These are phyloP conservation scores for Chinchilla lanigera DNA, from an alignment of 2,113 vertebrate genomes.

Conservation along the genomic window DNA sequence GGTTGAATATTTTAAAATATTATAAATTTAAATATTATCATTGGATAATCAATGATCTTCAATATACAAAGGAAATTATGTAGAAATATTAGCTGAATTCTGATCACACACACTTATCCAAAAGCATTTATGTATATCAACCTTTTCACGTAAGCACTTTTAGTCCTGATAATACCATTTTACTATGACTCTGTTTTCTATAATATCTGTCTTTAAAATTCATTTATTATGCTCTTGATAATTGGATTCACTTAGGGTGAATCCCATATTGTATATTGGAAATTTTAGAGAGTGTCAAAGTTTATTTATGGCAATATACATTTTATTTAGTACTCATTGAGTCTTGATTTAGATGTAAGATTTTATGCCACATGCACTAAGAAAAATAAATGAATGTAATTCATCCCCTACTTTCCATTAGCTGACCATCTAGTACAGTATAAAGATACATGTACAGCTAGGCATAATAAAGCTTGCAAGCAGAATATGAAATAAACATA, in stretches of 20 bases:
- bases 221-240: background rate
- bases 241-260: background rate
- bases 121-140: background rate
- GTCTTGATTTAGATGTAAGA: background rate
- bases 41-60: constrained; percentile 53
- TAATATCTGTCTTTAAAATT: constrained; percentile 18
- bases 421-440: background rate
- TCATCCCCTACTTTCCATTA: background rate
- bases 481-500: background rate
- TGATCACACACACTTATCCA: background rate
- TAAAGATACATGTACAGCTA: background rate
- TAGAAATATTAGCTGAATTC: constrained; percentile 40
- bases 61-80: background rate
- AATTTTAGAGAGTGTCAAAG: background rate
- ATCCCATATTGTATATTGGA: background rate
- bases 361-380: background rate
- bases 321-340: constrained; percentile 26
- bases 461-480: background rate
- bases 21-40: background rate
- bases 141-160: background rate
- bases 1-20: constrained; percentile 50
- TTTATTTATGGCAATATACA: background rate
- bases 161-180: background rate
- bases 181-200: background rate
- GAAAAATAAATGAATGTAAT: background rate